Percentiles rank a stretch among this genome's conserved stretches.
Conservation (phyloP, 2,797 vertebrate species). For the Hephaestus fuliginosus region DNA sequence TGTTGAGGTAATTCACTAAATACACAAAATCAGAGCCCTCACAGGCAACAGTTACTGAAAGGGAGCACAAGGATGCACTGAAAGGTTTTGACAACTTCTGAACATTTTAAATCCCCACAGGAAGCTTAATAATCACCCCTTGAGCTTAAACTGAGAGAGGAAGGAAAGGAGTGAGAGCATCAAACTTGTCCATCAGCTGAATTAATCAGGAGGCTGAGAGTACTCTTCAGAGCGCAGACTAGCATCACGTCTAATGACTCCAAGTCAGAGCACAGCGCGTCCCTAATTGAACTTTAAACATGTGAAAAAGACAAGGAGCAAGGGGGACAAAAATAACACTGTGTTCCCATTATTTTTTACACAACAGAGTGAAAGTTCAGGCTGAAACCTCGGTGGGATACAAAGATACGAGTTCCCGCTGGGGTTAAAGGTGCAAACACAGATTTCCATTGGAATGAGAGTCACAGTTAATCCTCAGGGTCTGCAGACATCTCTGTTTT, state of each 20-base stretch:
- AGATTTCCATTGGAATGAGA: conserved; percentile 34
- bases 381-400: conserved; percentile 22
- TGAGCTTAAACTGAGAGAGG: conserved; percentile 52
- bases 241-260: conserved; percentile 62
- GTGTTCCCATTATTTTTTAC: conserved; percentile 40
- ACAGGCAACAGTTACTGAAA: neutral
- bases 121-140: conserved; percentile 54
- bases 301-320: conserved; percentile 29
- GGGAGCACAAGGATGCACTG: conserved; percentile 22
- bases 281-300: conserved; percentile 73
- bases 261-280: conserved; percentile 45
- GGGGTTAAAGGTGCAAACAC: conserved; percentile 42
- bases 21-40: conserved; percentile 13
- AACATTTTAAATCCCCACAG: conserved; percentile 54
- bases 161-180: conserved; percentile 49
- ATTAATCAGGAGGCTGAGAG: conserved; percentile 73
- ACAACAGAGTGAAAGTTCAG: conserved; percentile 38
- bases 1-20: conserved; percentile 9
- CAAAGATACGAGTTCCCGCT: conserved; percentile 21
- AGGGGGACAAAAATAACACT: conserved; percentile 46
- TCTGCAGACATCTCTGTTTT: conserved; percentile 31
- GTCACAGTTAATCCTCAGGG: neutral
- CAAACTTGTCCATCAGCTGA: conserved; percentile 66
- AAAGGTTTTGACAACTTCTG: conserved; percentile 57
- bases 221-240: conserved; percentile 40